Base-by-base conservation (phyloP, 2,888 invertebrate species). In the Mesoligia furuncula region DNA sequence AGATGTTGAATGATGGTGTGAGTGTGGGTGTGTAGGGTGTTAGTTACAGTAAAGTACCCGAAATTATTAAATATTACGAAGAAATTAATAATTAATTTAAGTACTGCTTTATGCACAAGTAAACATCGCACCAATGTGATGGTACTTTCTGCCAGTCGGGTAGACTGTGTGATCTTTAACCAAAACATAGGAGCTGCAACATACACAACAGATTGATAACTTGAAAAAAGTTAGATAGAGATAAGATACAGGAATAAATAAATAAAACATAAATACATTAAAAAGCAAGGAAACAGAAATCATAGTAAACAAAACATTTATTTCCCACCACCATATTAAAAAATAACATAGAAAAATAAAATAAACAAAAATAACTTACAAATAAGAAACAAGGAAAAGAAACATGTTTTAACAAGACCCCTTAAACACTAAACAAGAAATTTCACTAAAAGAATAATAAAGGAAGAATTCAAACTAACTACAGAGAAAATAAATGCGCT, bases 291-390 rank as follows among this genome's bases (percentile, higher is more conserved):
- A 51, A 51, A 8, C 20, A 45, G 27, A 48, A n/a, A 27, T 13
- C 9, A n/a, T 42, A 70, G 15, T 45, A 48, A 36, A 45, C 6
- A 70, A 45, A 31, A 70, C 31, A n/a, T 74, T 74, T 70, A 70
- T 70, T 74, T 48, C 45, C 74, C 74, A 70, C 17, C 31, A 74
- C n/a, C n/a, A 39, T 9, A 51, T 20, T 36, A 36, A 51, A 51
- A 51, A 68, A 69, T 0, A 24, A 42, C 0, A 61, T 3, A 36
- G 7, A 39, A 48, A 72, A 36, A 72, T 36, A n/a, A n/a, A 48
- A 57, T 57, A 24, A 59, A 27, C 39, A 61, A 24, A 24, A 68
- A 13, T 27, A 45, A 8, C 27, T 8, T 48, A 67, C 0, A 36
- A 36, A 68, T n/a, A 36, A n/a, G 9, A 69, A 36, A 54, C 0